Percentiles rank a stretch among this genome's conserved stretches.
phyloP scores from a whole-genome alignment of 2,888 invertebrate species.

The Pammene aurita region DNA sequence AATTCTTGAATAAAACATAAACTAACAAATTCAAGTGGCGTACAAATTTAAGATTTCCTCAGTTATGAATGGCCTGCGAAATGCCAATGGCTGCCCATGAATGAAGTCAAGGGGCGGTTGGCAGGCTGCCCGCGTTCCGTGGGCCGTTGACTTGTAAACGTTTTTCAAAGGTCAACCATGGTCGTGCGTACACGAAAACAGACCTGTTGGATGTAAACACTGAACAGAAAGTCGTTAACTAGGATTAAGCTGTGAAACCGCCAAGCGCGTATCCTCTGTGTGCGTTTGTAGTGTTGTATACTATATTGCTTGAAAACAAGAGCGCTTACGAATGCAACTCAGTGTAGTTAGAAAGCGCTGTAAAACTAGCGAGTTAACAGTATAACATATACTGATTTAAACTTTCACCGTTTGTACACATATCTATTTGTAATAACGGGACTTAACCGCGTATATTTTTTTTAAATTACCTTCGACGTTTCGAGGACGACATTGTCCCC shows the following conservation, averaged over 20 bases:
- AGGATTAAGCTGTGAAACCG: conserved; percentile 1
- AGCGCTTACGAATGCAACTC: no score
- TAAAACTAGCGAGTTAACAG: no score
- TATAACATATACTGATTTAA: no score
- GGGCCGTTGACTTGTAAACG: conserved; percentile 34
- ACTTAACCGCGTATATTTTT: no score
- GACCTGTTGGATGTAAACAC: conserved; percentile 35
- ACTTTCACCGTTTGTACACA: no score
- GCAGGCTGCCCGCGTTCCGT: conserved; percentile 33
- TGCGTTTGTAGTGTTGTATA: neutral
- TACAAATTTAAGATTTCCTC: conserved; percentile 2
- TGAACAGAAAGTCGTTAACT: neutral
- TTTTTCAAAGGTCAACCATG: conserved; percentile 38
- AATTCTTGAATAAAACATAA: neutral
- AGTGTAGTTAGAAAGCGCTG: no score
- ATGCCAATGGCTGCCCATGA: conserved; percentile 20
- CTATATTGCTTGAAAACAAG: neutral
- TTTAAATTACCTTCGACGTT: no score
- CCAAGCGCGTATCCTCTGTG: neutral
- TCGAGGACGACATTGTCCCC: no score
- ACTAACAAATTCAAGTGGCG: conserved; percentile 23
- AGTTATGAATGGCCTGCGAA: conserved; percentile 19
- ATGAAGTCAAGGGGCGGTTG: conserved; percentile 33
- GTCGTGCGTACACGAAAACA: conserved; percentile 32
- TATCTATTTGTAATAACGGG: no score